Evolutionary conservation across 2,888 invertebrate genomes (phyloP).

Genomic region (Melieria crassipennis): DNA sequence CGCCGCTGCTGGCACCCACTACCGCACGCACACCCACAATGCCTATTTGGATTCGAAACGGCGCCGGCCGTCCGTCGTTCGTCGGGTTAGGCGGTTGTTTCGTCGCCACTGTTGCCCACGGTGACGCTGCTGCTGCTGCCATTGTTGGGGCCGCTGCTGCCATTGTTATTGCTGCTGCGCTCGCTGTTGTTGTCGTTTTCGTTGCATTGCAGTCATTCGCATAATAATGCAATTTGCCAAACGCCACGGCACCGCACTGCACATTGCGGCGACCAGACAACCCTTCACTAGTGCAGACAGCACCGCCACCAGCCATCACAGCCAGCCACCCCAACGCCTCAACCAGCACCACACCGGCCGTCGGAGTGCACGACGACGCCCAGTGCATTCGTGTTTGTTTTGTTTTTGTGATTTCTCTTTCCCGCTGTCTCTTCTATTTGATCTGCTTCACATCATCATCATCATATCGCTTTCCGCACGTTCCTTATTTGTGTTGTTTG

Average conservation of each 20-base stretch:
- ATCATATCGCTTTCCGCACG: slow-evolving; percentile 23
- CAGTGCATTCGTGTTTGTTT: slow-evolving; percentile 25
- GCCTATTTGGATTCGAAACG: not conserved
- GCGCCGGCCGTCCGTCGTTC: not conserved
- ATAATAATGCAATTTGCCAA: slow-evolving; percentile 63
- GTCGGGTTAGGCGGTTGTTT: slow-evolving; percentile 19
- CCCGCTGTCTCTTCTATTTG: slow-evolving; percentile 32
- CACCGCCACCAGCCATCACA: not conserved
- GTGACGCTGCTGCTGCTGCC: slow-evolving; percentile 8
- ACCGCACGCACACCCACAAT: slow-evolving; percentile 7
- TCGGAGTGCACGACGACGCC: not conserved
- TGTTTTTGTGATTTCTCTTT: slow-evolving; percentile 34
- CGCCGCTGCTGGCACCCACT: slow-evolving; percentile 23
- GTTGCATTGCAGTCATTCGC: slow-evolving; percentile 61
- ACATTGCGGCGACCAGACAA: too few relatives aligned
- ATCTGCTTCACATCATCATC: slow-evolving; percentile 28
- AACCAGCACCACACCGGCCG: slow-evolving; percentile 17
- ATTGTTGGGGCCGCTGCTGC: slow-evolving; percentile 11
- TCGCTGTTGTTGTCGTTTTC: slow-evolving; percentile 41
- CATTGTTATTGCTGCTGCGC: slow-evolving; percentile 1
- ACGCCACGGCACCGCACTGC: not conserved
- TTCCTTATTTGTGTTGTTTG: slow-evolving; percentile 20
- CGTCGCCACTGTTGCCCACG: slow-evolving; percentile 7
- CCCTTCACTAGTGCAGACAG: too few relatives aligned
- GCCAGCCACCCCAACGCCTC: slow-evolving; percentile 16